Base-by-base conservation (phyloP, 2,797 vertebrate genomes). In the Odontamblyopus lacepedii region DNA sequence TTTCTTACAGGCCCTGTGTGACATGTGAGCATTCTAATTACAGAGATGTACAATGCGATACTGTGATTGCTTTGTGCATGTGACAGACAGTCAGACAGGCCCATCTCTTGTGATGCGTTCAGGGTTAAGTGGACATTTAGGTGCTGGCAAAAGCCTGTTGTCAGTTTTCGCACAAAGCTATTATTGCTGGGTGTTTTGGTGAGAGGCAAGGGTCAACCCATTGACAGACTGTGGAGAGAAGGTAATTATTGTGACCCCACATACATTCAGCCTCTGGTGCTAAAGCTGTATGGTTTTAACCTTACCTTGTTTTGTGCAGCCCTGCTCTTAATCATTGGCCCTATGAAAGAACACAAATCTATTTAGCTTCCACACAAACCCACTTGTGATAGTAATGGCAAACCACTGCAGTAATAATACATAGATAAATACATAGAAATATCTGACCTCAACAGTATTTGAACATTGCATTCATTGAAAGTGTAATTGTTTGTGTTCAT, bases 71-170 rank as follows among this genome's bases (percentile, higher is more conserved):
- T 71, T 70, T 76, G 65, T 81, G 63, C 16, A 29, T 71, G 9
- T 71, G 78, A 74, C 38, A 66, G 41, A 70, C 59, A 50, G 78
- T 77, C 61, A 77, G 78, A 74, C 67, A 61, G 30, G 35, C 57
- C 66, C 63, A 61, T 13, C 7, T 60, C 70, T 55, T 61, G 71
- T 0, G 0, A 70, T 13, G 56, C 59, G 30, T 59, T 2, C 5
- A 35, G 69, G 55, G 63, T 73, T 75, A 80, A 74, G 72, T 79
- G 71, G 74, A 79, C 50, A 32, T 66, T 84, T 71, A 67, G 48
- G 59, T 63, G 41, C 35, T n/a, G 38, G 44, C 44, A 67, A 55
- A 44, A 74, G 73, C 62, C 19, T 63, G 63, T 71, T 4, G 12
- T 76, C 61, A 44, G 65, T 72, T 79, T 79, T 59, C 30, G 8